Conservation (phyloP, 1,140 invertebrate genomes). For the Bombus cullumanus region DNA sequence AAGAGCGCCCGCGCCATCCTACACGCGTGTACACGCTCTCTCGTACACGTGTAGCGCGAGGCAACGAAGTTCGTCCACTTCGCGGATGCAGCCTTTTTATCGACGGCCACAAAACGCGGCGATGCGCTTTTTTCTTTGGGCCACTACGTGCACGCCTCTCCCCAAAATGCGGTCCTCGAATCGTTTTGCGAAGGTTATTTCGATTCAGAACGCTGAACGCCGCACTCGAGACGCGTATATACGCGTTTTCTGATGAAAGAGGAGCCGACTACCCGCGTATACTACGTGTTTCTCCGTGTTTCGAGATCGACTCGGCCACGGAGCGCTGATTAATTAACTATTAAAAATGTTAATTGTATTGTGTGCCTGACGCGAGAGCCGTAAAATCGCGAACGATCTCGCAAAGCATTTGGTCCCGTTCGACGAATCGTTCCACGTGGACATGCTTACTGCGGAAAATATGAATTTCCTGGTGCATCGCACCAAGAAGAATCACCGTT, state of each 20-base stretch:
- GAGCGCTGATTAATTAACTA: not conserved
- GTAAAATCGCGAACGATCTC: no score
- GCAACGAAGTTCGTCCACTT: slow-evolving; percentile 41
- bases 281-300: no score
- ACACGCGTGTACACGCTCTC: not conserved
- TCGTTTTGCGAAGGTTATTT: slow-evolving; percentile 32
- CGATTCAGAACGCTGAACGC: slow-evolving; percentile 15
- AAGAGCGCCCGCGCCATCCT: no score
- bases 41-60: not conserved
- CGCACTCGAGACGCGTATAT: slow-evolving; percentile 4
- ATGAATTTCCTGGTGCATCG: not conserved
- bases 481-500: slow-evolving; percentile 30
- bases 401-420: no score
- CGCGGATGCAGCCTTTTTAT: slow-evolving; percentile 58
- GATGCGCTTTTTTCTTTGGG: slow-evolving; percentile 44
- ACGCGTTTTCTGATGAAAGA: not conserved
- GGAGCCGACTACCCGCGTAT: not conserved
- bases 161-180: slow-evolving; percentile 18
- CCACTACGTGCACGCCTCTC: slow-evolving; percentile 6
- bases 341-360: not conserved
- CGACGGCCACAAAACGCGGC: slow-evolving; percentile 49
- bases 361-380: no score
- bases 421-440: not conserved
- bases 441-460: not conserved
- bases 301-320: not conserved